Percentiles rank a stretch among this genome's conserved stretches.
These are phyloP conservation scores for Gobio gobio DNA, from an alignment of 2,113 vertebrate species.

Conservation along the genomic window DNA sequence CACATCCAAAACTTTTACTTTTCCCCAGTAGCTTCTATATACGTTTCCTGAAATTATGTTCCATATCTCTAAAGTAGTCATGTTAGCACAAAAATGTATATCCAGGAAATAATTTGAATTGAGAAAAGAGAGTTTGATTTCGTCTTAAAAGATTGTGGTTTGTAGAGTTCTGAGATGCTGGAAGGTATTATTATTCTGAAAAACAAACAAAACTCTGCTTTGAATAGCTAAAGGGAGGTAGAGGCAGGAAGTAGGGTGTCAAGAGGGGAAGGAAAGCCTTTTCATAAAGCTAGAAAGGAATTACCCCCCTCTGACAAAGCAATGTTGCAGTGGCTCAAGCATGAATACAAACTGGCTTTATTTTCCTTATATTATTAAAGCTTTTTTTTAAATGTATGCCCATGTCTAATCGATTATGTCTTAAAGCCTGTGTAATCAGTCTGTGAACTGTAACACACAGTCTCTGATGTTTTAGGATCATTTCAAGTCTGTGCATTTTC, in stretches of 20 bases:
- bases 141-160: neutral
- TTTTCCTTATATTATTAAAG: neutral
- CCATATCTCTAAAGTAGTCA: neutral
- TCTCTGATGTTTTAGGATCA: neutral
- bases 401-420: neutral
- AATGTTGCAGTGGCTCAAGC: neutral
- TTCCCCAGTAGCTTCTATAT: neutral
- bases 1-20: neutral
- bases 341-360: conserved; percentile 11
- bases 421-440: neutral
- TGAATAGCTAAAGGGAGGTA: neutral
- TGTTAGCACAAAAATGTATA: neutral
- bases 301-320: conserved; percentile 16
- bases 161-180: neutral
- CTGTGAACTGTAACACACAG: neutral
- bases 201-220: neutral
- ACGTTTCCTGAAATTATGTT: neutral
- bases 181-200: conserved; percentile 10
- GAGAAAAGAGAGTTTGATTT: neutral
- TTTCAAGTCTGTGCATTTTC: conserved; percentile 4
- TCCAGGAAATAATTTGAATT: neutral
- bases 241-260: conserved; percentile 44
- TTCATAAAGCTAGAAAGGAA: conserved; percentile 43
- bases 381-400: neutral
- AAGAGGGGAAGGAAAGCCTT: conserved; percentile 38